phyloP scores from a whole-genome alignment of 2,113 vertebrate genomes.

The Crotalus tigris region DNA sequence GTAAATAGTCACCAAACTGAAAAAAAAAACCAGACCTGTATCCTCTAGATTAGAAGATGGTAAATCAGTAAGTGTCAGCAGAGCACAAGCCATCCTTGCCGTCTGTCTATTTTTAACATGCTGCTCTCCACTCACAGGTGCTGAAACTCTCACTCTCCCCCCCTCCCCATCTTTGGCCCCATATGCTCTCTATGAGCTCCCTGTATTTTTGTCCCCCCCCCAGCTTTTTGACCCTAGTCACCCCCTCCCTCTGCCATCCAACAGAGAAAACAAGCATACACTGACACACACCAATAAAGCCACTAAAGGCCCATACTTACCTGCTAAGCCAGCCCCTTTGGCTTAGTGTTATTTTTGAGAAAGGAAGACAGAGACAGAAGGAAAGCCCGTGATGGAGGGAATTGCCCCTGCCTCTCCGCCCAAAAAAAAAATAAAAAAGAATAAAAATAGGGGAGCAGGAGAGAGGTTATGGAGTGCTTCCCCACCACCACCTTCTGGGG shows the following conservation, averaged over 20 bases:
- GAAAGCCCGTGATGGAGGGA: background rate
- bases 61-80: background rate
- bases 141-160: background rate
- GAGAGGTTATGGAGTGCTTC: background rate
- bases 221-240: background rate
- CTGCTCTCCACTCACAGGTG: slow-evolving; percentile 1
- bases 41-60: background rate
- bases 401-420: background rate
- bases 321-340: slow-evolving; percentile 22
- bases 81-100: background rate
- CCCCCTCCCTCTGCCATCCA: background rate
- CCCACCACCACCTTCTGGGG: background rate
- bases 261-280: background rate
- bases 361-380: background rate
- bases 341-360: slow-evolving; percentile 19
- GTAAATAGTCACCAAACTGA: background rate
- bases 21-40: background rate
- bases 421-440: background rate
- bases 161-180: background rate
- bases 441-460: background rate
- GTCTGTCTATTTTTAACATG: background rate
- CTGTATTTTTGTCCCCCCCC: background rate
- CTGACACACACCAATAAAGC: slow-evolving; percentile 15
- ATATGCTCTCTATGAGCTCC: background rate
- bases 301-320: slow-evolving; percentile 26